A percentile compares a stretch with the other conserved stretches of the same genome.
Conservation (phyloP, 2,113 vertebrate species). For the Potamarius usumacintae region DNA sequence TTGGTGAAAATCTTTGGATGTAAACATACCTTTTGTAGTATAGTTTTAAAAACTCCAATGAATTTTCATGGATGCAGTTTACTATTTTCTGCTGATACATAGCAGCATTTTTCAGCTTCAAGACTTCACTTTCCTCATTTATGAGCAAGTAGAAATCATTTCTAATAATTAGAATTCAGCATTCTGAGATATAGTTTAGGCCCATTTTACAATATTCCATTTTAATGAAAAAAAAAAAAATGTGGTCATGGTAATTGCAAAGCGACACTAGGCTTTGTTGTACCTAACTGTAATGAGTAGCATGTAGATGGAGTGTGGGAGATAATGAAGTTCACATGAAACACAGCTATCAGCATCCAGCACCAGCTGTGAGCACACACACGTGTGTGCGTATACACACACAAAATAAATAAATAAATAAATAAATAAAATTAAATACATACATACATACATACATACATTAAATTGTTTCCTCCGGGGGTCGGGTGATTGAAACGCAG, state of each 20-base stretch:
- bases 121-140: background rate
- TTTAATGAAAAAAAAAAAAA: conserved; percentile 25
- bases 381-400: background rate
- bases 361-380: conserved; percentile 19
- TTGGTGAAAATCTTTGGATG: background rate
- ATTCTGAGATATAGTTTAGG: conserved; percentile 1
- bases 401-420: background rate
- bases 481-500: background rate
- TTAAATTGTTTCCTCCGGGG: background rate
- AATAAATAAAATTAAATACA: too few species aligned
- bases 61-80: background rate
- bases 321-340: conserved; percentile 35
- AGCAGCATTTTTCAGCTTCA: background rate
- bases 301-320: conserved; percentile 27
- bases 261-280: conserved; percentile 26
- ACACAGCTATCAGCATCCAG: conserved; percentile 22
- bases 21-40: background rate
- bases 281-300: conserved; percentile 25
- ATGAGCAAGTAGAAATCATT: background rate
- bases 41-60: background rate
- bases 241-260: conserved; percentile 30
- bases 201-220: background rate
- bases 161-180: background rate
- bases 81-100: background rate
- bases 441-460: background rate